These are phyloP conservation scores for Cantharis flavilabris DNA, from an alignment of 2,888 invertebrate species.

Conservation along the genomic window DNA sequence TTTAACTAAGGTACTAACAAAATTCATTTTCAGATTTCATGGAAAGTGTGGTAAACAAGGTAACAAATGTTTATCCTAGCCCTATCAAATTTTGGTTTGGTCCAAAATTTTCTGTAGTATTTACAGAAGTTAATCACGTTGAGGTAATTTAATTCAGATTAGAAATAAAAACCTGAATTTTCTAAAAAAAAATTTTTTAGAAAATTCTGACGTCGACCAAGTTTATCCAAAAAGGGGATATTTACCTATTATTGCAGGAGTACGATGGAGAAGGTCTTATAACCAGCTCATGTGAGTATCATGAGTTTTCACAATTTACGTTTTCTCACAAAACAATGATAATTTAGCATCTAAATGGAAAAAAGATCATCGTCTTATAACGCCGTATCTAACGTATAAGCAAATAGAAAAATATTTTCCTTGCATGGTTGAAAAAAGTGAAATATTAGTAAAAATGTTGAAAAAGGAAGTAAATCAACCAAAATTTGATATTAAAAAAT, in stretches of 20 bases:
- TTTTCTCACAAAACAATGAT: neutral
- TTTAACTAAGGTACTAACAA: too few relatives aligned
- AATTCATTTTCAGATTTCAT: slow-evolving; percentile 2
- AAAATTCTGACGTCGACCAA: slow-evolving; percentile 6
- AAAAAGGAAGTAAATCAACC: neutral
- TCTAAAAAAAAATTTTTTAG: slow-evolving; percentile 6
- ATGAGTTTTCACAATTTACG: too few relatives aligned
- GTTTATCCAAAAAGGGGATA: slow-evolving; percentile 7
- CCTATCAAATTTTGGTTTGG: slow-evolving; percentile 20
- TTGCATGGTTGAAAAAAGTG: neutral
- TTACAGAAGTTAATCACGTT: slow-evolving; percentile 5
- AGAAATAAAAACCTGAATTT: neutral
- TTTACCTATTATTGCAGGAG: slow-evolving; percentile 12
- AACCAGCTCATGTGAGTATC: neutral
- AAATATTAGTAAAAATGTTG: neutral
- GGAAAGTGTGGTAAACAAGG: neutral
- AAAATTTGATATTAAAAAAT: slow-evolving; percentile 6
- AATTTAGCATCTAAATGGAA: slow-evolving; percentile 13
- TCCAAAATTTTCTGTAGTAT: slow-evolving; percentile 13
- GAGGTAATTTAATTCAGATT: neutral
- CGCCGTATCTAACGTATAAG: slow-evolving; percentile 6
- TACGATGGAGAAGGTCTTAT: slow-evolving; percentile 13
- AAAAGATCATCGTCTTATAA: slow-evolving; percentile 3
- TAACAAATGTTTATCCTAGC: slow-evolving; percentile 1
- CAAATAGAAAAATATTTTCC: slow-evolving; percentile 9